These are phyloP conservation scores for Lethenteron reissneri DNA, from an alignment of 2,113 vertebrate species.

Conservation along the genomic window DNA sequence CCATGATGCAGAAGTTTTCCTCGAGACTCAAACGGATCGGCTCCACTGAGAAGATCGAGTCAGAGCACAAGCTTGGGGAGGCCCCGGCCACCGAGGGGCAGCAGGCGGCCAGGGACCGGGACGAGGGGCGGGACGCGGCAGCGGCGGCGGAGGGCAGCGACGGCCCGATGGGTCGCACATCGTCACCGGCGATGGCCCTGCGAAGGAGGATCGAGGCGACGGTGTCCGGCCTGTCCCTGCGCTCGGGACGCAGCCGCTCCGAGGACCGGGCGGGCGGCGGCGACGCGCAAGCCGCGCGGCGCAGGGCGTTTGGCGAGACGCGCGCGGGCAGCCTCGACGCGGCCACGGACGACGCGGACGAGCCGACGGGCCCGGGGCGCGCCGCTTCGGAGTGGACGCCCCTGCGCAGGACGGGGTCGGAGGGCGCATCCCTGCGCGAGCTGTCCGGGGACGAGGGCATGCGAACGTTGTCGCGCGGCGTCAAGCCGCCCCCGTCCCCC, in stretches of 20 bases:
- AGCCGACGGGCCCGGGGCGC: slow-evolving; percentile 24
- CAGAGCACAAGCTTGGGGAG: no score
- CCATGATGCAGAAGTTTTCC: no score
- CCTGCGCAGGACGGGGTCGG: slow-evolving; percentile 52
- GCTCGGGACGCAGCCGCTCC: slow-evolving; percentile 43
- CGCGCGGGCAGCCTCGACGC: no score
- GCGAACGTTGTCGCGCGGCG: slow-evolving; percentile 41
- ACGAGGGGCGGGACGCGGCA: slow-evolving; percentile 18
- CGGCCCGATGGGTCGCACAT: slow-evolving; percentile 39
- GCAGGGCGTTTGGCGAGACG: no score
- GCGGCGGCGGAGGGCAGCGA: slow-evolving; percentile 15
- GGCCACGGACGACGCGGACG: slow-evolving; percentile 13
- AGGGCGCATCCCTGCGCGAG: slow-evolving; percentile 37
- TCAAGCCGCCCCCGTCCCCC: slow-evolving; percentile 29
- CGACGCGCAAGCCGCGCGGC: slow-evolving; percentile 7
- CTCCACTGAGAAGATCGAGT: no score
- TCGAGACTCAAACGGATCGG: no score
- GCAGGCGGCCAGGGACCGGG: slow-evolving; percentile 32
- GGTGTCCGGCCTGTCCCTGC: slow-evolving; percentile 54
- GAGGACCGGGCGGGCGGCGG: slow-evolving; percentile 34
- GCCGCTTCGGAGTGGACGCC: slow-evolving; percentile 44
- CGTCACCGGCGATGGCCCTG: slow-evolving; percentile 53
- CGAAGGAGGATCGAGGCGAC: slow-evolving; percentile 70
- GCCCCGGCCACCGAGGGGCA: slow-evolving; percentile 39
- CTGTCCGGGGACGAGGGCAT: slow-evolving; percentile 16